Evolutionary conservation across 2,113 vertebrate genomes (phyloP).

Genomic region (Petromus typicus): DNA sequence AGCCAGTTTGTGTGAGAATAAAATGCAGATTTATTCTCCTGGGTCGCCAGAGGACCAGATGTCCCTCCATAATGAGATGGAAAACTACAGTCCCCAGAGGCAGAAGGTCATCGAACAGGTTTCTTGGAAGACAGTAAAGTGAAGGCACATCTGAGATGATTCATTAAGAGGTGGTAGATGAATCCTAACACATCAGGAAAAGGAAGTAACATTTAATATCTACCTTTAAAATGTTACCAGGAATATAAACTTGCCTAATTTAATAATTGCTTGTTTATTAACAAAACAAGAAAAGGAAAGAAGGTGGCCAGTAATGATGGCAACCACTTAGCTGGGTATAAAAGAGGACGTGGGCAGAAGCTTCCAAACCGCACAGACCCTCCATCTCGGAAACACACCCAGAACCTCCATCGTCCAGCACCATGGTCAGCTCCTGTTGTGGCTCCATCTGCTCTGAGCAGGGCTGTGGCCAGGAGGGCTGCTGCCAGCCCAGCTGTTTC

Average conservation of each 20-base stretch:
- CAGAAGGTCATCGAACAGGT: not conserved
- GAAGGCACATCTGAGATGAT: not conserved
- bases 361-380: not conserved
- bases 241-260: not conserved
- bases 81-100: not conserved
- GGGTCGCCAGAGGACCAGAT: not conserved
- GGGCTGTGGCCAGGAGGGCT: not conserved
- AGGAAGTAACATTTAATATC: not conserved
- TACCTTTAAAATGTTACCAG: not conserved
- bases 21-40: not conserved
- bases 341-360: not conserved
- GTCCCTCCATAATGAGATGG: not conserved
- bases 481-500: no score
- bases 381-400: not conserved
- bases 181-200: not conserved
- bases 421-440: conserved; percentile 60
- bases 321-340: conserved; percentile 28
- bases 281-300: conserved; percentile 49
- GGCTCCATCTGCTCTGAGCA: conserved; percentile 36
- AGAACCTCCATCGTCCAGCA: not conserved
- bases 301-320: not conserved
- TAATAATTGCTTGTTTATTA: conserved; percentile 13
- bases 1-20: not conserved
- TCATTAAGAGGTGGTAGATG: not conserved
- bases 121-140: not conserved